A percentile compares a stretch with the other conserved stretches of the same genome.
These are phyloP conservation scores for Penaeus vannamei DNA, from an alignment of 1,140 invertebrate genomes.

Conservation along the genomic window DNA sequence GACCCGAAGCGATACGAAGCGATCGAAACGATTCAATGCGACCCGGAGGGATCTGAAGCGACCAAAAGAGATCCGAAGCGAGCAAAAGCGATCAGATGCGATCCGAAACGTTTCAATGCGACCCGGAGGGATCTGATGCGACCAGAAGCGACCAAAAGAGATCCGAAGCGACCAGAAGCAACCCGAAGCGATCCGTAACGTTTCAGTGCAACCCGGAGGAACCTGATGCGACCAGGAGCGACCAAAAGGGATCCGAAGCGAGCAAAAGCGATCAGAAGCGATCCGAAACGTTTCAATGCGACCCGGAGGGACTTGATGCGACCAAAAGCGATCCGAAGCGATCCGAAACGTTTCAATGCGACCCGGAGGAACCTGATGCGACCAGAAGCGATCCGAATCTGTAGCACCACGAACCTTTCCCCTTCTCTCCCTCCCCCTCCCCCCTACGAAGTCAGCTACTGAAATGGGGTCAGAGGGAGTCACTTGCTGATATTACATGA, in stretches of 20 bases:
- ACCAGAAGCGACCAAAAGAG: neutral
- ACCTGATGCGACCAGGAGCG: neutral
- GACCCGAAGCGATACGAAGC: constrained; percentile 2
- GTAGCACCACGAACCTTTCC: too few species aligned
- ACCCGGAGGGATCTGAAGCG: too few species aligned
- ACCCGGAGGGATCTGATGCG: neutral
- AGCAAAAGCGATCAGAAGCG: neutral
- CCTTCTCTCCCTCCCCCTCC: too few species aligned
- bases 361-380: neutral
- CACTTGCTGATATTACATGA: too few species aligned
- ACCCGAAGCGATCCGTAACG: neutral
- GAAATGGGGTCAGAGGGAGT: too few species aligned
- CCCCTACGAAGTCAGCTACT: too few species aligned
- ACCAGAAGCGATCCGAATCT: neutral
- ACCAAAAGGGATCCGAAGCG: neutral
- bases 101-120: too few species aligned
- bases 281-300: too few species aligned
- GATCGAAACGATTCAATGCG: too few species aligned
- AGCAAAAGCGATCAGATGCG: neutral
- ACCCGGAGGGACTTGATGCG: too few species aligned
- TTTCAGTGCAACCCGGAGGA: neutral
- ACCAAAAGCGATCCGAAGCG: too few species aligned
- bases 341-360: too few species aligned
- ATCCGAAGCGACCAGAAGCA: constrained; percentile 3
- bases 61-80: neutral